Evolutionary conservation across 2,797 vertebrate genomes (phyloP).

Genomic region (Xenentodon cancila): DNA sequence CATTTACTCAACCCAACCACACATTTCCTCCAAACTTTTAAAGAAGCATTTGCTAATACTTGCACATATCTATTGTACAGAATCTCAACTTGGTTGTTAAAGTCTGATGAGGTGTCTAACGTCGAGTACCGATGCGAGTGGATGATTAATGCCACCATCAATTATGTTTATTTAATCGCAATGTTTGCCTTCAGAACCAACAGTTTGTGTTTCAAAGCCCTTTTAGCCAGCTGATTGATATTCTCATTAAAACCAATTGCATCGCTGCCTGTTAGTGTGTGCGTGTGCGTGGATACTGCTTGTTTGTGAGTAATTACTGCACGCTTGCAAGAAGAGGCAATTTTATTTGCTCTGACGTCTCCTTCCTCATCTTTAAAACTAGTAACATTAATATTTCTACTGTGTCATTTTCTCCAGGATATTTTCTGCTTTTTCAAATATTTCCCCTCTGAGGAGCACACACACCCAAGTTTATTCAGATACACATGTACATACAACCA

Average conservation of each 20-base stretch:
- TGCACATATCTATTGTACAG: conserved; percentile 15
- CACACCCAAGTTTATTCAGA: neutral
- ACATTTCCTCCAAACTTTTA: neutral
- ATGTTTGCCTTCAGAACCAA: conserved; percentile 45
- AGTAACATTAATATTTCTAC: conserved; percentile 58
- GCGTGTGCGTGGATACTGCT: conserved; percentile 16
- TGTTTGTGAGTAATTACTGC: conserved; percentile 39
- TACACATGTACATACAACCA: neutral
- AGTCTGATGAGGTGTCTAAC: conserved; percentile 34
- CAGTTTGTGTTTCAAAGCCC: conserved; percentile 58
- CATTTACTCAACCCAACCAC: neutral
- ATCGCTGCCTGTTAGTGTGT: conserved; percentile 23
- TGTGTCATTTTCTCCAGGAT: conserved; percentile 47
- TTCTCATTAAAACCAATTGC: conserved; percentile 55
- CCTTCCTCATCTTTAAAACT: conserved; percentile 40
- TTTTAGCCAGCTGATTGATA: conserved; percentile 67
- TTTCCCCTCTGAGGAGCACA: neutral
- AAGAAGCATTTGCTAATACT: conserved; percentile 8
- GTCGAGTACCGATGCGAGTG: conserved; percentile 38
- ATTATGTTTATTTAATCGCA: conserved; percentile 44
- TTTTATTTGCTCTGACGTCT: conserved; percentile 46
- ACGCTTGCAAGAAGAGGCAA: conserved; percentile 27
- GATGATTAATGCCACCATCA: conserved; percentile 48
- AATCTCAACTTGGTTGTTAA: conserved; percentile 8
- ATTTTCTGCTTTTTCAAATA: conserved; percentile 48